These are phyloP conservation scores for Zootermopsis nevadensis DNA, from an alignment of 2,888 invertebrate genomes.

Conservation along the genomic window DNA sequence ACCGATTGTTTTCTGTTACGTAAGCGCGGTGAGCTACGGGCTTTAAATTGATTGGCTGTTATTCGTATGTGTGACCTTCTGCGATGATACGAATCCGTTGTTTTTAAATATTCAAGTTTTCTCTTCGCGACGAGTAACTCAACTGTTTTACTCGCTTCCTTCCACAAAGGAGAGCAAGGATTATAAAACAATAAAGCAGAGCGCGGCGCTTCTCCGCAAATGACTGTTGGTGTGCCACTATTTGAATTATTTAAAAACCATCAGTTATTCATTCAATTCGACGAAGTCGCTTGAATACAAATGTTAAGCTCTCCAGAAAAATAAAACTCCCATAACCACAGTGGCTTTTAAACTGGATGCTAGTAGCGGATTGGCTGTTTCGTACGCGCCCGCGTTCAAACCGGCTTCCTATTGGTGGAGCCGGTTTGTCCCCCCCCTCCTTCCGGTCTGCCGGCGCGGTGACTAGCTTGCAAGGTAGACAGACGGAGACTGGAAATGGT, in stretches of 20 bases:
- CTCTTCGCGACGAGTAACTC: no score
- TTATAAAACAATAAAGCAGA: neutral
- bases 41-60: no score
- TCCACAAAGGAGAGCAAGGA: no score
- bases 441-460: neutral
- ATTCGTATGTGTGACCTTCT: no score
- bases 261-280: neutral
- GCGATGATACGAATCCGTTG: no score
- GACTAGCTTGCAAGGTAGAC: neutral
- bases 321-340: neutral
- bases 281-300: neutral
- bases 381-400: neutral
- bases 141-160: no score
- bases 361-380: neutral
- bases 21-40: no score
- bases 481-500: neutral
- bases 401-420: neutral
- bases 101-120: no score
- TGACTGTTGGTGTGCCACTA: slow-evolving; percentile 5
- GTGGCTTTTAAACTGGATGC: neutral
- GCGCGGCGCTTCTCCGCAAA: neutral
- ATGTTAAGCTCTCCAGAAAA: neutral
- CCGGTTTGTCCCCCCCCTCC: neutral
- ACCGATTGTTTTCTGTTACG: no score
- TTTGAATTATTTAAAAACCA: slow-evolving; percentile 13